These are phyloP conservation scores for Pseudopodoces humilis DNA, from an alignment of 2,113 vertebrate species.

Conservation along the genomic window DNA sequence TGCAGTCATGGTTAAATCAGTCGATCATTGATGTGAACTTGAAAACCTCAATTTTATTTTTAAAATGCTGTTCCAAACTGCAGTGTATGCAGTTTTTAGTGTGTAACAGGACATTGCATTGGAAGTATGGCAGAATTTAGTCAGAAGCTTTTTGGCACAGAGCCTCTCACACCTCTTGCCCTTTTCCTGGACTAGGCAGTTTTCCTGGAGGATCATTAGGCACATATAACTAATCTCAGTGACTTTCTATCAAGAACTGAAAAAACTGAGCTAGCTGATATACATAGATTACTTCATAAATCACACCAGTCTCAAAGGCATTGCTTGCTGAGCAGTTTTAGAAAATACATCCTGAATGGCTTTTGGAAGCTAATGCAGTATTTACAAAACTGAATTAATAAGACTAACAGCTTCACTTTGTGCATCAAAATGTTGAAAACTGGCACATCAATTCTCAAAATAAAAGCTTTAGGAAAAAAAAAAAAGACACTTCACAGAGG, in stretches of 20 bases:
- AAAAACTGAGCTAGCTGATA: slow-evolving; percentile 36
- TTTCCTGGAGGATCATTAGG: slow-evolving; percentile 47
- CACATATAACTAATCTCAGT: slow-evolving; percentile 34
- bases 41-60: slow-evolving; percentile 11
- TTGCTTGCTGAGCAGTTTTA: neutral
- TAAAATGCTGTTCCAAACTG: neutral
- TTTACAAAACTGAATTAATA: neutral
- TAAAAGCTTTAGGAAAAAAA: neutral
- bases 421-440: neutral
- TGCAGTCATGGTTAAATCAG: neutral
- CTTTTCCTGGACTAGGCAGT: slow-evolving; percentile 22
- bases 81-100: neutral
- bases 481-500: neutral
- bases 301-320: neutral
- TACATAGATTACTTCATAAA: slow-evolving; percentile 24
- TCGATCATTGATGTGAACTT: neutral
- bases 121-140: slow-evolving; percentile 14
- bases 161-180: neutral
- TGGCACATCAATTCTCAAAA: neutral
- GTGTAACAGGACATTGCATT: neutral
- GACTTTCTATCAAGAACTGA: slow-evolving; percentile 20
- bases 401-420: neutral
- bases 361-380: neutral
- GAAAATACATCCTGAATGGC: neutral
- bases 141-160: neutral